These are phyloP conservation scores for Cyprinodon tularosa DNA, from an alignment of 2,113 vertebrate species.

Conservation along the genomic window DNA sequence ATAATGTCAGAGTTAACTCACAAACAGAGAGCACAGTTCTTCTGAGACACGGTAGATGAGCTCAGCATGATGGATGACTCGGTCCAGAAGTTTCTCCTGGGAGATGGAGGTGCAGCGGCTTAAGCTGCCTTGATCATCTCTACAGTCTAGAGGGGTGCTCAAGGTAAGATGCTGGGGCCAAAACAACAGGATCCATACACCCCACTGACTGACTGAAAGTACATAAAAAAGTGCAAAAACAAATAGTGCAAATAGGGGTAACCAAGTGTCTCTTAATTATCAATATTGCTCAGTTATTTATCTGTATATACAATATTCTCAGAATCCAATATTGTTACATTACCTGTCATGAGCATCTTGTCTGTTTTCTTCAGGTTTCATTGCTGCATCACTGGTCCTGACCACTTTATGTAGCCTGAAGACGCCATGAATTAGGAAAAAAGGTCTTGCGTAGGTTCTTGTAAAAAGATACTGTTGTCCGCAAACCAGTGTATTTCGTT, in stretches of 20 bases:
- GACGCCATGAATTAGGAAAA: constrained; percentile 53
- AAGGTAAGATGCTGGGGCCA: constrained; percentile 47
- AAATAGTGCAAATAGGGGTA: neutral
- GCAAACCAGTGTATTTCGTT: constrained; percentile 17
- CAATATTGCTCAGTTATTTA: neutral
- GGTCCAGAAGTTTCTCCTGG: constrained; percentile 80
- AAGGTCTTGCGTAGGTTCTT: constrained; percentile 45
- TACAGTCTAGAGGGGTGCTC: constrained; percentile 72
- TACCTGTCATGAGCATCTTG: constrained; percentile 70
- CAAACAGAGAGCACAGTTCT: constrained; percentile 77
- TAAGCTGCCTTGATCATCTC: constrained; percentile 56
- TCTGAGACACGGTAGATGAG: constrained; percentile 79
- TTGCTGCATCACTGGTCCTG: neutral
- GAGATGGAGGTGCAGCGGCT: constrained; percentile 74
- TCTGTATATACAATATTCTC: neutral
- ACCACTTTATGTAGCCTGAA: constrained; percentile 58
- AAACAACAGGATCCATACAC: constrained; percentile 50
- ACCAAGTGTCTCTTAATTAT: neutral
- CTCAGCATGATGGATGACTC: constrained; percentile 80
- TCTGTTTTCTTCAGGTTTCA: constrained; percentile 18
- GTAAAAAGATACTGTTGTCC: constrained; percentile 46
- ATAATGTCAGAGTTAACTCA: constrained; percentile 58
- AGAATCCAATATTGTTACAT: neutral
- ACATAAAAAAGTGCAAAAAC: constrained; percentile 8
- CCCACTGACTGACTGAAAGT: constrained; percentile 41